phyloP scores from a whole-genome alignment of 2,797 vertebrate species.

The Nyctibius grandis region DNA sequence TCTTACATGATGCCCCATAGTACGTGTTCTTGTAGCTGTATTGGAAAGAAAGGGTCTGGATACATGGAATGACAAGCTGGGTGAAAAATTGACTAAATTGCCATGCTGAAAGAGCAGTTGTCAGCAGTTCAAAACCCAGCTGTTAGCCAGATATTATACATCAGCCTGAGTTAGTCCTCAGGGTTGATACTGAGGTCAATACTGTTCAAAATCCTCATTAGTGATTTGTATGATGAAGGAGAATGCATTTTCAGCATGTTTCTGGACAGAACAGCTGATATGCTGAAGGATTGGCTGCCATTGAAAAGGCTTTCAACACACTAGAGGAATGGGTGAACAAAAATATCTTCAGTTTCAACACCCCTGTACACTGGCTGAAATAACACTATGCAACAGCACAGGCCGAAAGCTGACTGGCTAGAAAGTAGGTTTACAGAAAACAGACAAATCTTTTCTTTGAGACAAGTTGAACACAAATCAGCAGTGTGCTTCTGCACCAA shows the following conservation, averaged over 20 bases:
- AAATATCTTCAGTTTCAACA: not conserved
- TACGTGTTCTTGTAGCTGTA: not conserved
- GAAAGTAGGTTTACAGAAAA: not conserved
- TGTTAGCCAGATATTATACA: not conserved
- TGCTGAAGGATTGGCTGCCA: not conserved
- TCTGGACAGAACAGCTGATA: not conserved
- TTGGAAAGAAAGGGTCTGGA: not conserved
- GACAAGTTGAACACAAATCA: not conserved
- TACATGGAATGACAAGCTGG: not conserved
- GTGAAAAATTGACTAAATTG: constrained; percentile 51
- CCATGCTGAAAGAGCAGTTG: not conserved
- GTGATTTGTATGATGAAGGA: not conserved
- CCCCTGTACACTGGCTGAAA: not conserved
- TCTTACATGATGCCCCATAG: not conserved
- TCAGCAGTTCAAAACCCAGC: constrained; percentile 22
- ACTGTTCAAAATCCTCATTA: constrained; percentile 34
- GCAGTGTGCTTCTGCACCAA: not conserved
- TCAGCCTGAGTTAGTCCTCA: not conserved
- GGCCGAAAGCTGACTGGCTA: not conserved
- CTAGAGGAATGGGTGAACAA: not conserved
- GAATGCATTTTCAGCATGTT: not conserved
- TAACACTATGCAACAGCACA: not conserved
- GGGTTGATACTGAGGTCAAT: not conserved
- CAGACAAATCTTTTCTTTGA: not conserved
- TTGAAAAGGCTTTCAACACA: not conserved